Base-by-base conservation (phyloP, 2,888 invertebrate species). In the Sylvicola fuscatus region DNA sequence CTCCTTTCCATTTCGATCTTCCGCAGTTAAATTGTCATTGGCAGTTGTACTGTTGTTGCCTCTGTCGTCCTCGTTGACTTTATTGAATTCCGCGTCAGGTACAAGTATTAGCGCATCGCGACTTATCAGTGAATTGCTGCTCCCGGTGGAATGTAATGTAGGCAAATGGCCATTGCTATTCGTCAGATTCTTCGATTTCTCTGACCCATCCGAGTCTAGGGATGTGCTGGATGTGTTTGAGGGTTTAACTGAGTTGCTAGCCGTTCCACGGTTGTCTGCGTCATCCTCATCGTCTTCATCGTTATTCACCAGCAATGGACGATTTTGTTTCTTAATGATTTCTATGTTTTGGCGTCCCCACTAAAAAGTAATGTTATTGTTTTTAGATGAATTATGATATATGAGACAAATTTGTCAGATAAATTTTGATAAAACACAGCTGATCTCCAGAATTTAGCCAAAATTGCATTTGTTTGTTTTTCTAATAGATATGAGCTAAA, bases 341-440 rank as follows among this genome's bases (percentile, higher is more conserved):
- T 81, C 81, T 46, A 80, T 80, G 54, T 83, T 81, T 49, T 76
- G 75, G 40, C 82, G 65, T 35, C 86, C 86, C 64, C 81, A 83
- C 83, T 84, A 63, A 4, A 66, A 62, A 43, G 39, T 42, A 48
- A 41, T n/a, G n/a, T n/a, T n/a, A n/a, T n/a, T n/a, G n/a, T n/a
- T n/a, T n/a, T n/a, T n/a, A n/a, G n/a, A n/a, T n/a, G n/a, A n/a
- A n/a, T n/a, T n/a, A n/a, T n/a, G n/a, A n/a, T n/a, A n/a, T n/a
- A n/a, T n/a, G n/a, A n/a, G n/a, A n/a, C n/a, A n/a, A n/a, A n/a
- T n/a, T n/a, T n/a, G n/a, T n/a, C n/a, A n/a, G n/a, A n/a, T n/a
- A n/a, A n/a, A n/a, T n/a, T n/a, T n/a, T n/a, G n/a, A n/a, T n/a
- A n/a, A n/a, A n/a, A n/a, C n/a, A n/a, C n/a, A n/a, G n/a, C n/a